Percentiles rank a stretch among this genome's conserved stretches.
phyloP scores from a whole-genome alignment of 2,888 invertebrate genomes.

The Labia minor region DNA sequence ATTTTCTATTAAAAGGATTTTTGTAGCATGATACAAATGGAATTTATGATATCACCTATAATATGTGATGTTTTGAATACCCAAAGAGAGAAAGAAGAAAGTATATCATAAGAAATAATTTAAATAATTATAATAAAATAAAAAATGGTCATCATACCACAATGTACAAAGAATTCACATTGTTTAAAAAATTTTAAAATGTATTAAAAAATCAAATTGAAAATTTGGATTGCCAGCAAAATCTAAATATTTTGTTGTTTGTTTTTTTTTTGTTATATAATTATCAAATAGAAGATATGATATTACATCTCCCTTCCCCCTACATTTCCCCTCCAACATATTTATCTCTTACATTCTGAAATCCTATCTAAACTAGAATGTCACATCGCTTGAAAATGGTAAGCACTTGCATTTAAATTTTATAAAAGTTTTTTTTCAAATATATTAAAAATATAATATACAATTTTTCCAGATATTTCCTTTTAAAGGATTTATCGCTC shows the following conservation, averaged over 20 bases:
- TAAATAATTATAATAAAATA: neutral
- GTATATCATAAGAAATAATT: neutral
- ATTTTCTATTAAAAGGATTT: slow-evolving; percentile 28
- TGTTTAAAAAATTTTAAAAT: neutral
- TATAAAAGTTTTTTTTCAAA: neutral
- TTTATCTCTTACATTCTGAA: neutral
- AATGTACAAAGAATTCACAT: slow-evolving; percentile 4
- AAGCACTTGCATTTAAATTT: neutral
- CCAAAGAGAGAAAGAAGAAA: neutral
- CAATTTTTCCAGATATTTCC: slow-evolving; percentile 26
- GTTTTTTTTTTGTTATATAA: neutral
- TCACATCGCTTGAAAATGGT: neutral
- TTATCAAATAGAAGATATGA: neutral
- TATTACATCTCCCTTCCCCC: neutral
- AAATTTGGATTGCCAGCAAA: slow-evolving; percentile 9
- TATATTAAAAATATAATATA: too few relatives aligned
- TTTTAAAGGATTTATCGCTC: slow-evolving; percentile 55
- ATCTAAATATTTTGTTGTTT: neutral
- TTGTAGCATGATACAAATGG: slow-evolving; percentile 32
- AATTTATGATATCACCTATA: neutral
- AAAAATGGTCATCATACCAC: slow-evolving; percentile 6
- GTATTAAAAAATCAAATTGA: slow-evolving; percentile 1
- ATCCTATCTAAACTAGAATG: too few relatives aligned
- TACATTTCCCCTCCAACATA: neutral
- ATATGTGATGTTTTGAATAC: neutral